These are phyloP conservation scores for Sturnus vulgaris DNA, from an alignment of 2,113 vertebrate species.

Conservation along the genomic window DNA sequence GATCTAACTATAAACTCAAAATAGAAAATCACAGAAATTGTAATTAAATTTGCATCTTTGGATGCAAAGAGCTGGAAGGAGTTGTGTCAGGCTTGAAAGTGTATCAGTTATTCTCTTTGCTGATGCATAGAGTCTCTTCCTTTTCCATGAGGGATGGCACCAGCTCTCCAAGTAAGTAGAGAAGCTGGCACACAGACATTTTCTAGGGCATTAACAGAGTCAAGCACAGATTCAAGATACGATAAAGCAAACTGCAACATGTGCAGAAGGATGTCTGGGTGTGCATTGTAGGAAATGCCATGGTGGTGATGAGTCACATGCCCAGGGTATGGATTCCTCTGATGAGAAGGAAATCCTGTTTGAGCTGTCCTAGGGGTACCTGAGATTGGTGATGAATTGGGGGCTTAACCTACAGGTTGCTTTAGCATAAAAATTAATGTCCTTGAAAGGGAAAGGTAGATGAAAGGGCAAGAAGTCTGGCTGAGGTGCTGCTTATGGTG, in stretches of 20 bases:
- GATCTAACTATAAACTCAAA: constrained; percentile 14
- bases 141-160: background rate
- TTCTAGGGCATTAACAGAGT: background rate
- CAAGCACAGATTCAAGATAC: background rate
- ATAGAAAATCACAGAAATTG: constrained; percentile 39
- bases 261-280: background rate
- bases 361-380: background rate
- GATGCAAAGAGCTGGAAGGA: background rate
- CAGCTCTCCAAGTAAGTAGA: background rate
- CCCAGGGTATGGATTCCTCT: background rate
- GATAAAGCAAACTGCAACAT: background rate
- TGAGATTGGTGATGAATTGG: background rate
- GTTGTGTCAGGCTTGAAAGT: constrained; percentile 13
- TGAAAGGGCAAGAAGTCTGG: background rate
- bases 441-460: background rate
- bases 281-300: background rate
- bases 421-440: background rate
- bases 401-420: background rate
- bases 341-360: background rate
- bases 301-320: background rate
- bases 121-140: background rate
- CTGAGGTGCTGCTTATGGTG: background rate
- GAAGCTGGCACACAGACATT: background rate
- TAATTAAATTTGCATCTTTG: constrained; percentile 44
- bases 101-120: constrained; percentile 36